These are phyloP conservation scores for Macrosiphum euphorbiae DNA, from an alignment of 2,888 invertebrate species.

Conservation along the genomic window DNA sequence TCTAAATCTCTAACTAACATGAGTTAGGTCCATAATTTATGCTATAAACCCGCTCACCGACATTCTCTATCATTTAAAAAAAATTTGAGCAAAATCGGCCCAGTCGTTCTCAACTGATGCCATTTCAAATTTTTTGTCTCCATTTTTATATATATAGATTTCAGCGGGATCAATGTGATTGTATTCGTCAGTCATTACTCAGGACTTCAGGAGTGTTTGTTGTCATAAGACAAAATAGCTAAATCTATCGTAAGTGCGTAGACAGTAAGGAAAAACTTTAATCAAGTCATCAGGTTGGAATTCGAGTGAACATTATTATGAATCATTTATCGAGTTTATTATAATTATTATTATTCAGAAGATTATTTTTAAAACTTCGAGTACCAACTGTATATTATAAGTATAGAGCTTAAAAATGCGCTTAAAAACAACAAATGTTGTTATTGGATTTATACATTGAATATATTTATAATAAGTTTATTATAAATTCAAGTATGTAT, in stretches of 20 bases:
- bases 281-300: not conserved
- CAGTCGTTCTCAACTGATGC: too few relatives aligned
- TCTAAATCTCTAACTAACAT: too few relatives aligned
- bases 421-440: not conserved
- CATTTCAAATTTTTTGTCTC: too few relatives aligned
- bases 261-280: not conserved
- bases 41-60: too few relatives aligned
- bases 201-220: not conserved
- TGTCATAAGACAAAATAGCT: not conserved
- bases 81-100: too few relatives aligned
- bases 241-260: not conserved
- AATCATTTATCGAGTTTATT: too few relatives aligned
- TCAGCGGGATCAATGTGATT: not conserved
- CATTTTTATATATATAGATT: too few relatives aligned
- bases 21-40: too few relatives aligned
- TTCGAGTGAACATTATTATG: too few relatives aligned
- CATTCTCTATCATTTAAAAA: too few relatives aligned
- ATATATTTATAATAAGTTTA: not conserved
- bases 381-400: not conserved
- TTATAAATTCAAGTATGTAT: not conserved
- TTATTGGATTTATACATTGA: not conserved
- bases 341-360: too few relatives aligned
- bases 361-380: not conserved
- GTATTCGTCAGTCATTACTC: not conserved
- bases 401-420: not conserved